A percentile compares a stretch with the other conserved stretches of the same genome.
These are phyloP conservation scores for Aurelia aurita DNA, from an alignment of 30 jellyfish, hydroid and myxozoan genomes.

Conservation along the genomic window DNA sequence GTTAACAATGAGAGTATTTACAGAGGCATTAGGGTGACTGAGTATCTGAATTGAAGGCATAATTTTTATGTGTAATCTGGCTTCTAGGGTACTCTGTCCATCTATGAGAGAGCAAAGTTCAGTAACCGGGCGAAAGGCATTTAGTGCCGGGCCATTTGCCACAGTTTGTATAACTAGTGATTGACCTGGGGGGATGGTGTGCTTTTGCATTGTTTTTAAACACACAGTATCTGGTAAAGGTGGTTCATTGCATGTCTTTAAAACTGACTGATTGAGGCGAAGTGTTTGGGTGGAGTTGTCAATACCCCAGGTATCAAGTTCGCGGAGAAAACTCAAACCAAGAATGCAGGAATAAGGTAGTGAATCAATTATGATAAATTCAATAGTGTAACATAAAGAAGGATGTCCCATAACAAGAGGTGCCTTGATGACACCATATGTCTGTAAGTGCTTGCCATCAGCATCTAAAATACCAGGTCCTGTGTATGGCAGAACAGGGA, in stretches of 20 bases:
- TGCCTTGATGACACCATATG: too few species aligned
- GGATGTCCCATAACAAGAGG: slow-evolving; percentile 13
- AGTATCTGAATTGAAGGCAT: neutral
- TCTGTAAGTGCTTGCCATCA: neutral
- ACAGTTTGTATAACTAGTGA: neutral
- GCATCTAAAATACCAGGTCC: slow-evolving; percentile 21
- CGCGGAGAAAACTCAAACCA: slow-evolving; percentile 4
- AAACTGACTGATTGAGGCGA: neutral
- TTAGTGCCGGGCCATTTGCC: neutral
- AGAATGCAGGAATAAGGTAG: slow-evolving; percentile 3
- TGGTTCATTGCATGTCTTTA: slow-evolving; percentile 1
- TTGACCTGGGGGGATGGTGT: neutral
- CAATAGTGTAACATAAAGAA: neutral
- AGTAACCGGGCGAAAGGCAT: neutral
- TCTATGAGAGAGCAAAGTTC: neutral
- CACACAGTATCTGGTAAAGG: neutral
- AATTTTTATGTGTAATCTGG: neutral
- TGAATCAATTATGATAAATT: neutral
- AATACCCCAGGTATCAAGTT: neutral
- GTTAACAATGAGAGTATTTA: too few species aligned
- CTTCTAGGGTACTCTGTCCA: neutral
- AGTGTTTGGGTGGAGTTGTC: slow-evolving; percentile 7
- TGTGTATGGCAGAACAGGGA: neutral
- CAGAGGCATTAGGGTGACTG: too few species aligned
- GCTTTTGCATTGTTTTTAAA: neutral